Conservation (phyloP, 2,797 vertebrate species). For the Dendrocincla tyrannina region DNA sequence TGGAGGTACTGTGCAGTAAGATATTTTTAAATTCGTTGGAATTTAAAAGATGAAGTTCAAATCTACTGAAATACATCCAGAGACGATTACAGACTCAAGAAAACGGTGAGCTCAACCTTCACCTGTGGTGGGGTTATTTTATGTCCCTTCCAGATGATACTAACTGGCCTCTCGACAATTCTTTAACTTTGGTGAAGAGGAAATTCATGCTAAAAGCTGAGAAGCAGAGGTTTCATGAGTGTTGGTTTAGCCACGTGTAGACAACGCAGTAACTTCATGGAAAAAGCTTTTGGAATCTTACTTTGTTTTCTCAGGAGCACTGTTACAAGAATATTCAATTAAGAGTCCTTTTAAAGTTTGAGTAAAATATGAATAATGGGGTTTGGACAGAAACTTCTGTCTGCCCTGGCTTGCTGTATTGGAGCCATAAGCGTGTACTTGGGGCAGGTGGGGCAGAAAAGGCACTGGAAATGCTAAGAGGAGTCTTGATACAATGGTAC, state of each 20-base stretch:
- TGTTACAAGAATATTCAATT: background rate
- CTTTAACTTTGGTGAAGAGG: background rate
- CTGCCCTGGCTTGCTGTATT: background rate
- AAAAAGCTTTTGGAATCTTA: background rate
- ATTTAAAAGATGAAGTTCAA: background rate
- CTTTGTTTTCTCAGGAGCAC: background rate
- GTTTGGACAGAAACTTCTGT: background rate
- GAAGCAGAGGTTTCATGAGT: background rate
- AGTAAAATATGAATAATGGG: background rate
- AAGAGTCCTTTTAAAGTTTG: background rate
- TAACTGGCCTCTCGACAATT: background rate
- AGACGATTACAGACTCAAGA: background rate
- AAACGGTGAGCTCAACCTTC: background rate
- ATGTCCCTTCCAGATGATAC: background rate
- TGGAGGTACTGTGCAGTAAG: background rate
- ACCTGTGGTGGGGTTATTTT: background rate
- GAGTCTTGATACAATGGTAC: background rate
- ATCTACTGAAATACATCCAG: background rate
- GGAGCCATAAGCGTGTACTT: background rate
- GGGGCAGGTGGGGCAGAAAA: background rate
- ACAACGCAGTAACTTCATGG: background rate
- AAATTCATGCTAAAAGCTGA: background rate
- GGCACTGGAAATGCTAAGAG: background rate
- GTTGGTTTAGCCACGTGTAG: background rate
- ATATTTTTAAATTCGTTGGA: background rate